These are phyloP conservation scores for Chionomys nivalis DNA, from an alignment of 2,113 vertebrate species.

Conservation along the genomic window DNA sequence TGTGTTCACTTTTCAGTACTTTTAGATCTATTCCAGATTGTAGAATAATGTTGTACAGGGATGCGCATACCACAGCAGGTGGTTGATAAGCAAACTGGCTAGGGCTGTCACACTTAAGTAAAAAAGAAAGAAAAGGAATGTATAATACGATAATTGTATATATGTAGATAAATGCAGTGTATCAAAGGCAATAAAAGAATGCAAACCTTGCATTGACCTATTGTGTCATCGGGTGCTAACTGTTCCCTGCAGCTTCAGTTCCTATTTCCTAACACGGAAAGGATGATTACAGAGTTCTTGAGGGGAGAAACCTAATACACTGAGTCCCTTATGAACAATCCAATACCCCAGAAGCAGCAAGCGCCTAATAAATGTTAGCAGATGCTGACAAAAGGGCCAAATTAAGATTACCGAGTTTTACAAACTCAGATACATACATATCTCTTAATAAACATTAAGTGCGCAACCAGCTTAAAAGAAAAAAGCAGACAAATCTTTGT, in stretches of 20 bases:
- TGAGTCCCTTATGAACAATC: conserved; percentile 25
- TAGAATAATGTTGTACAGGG: conserved; percentile 80
- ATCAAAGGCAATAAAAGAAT: conserved; percentile 41
- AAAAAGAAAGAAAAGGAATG: conserved; percentile 65
- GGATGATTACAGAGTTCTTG: conserved; percentile 42
- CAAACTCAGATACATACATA: conserved; percentile 20
- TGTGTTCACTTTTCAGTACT: conserved; percentile 79
- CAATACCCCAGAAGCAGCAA: conserved; percentile 39
- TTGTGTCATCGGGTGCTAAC: conserved; percentile 33
- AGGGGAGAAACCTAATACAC: not conserved
- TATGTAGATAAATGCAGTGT: conserved; percentile 27
- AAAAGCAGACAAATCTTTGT: conserved; percentile 13
- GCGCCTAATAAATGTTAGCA: conserved; percentile 34
- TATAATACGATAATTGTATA: conserved; percentile 15
- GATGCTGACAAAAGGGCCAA: conserved; percentile 6
- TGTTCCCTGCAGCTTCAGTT: conserved; percentile 12
- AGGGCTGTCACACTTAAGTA: conserved; percentile 77
- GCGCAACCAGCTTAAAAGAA: conserved; percentile 3
- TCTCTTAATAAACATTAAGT: conserved; percentile 52
- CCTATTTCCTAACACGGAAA: conserved; percentile 42
- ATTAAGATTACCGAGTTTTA: conserved; percentile 63
- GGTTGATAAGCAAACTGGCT: conserved; percentile 80
- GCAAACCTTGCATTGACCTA: conserved; percentile 36
- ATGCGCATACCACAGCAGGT: conserved; percentile 74
- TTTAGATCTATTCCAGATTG: conserved; percentile 79